Percentiles rank a stretch among this genome's conserved stretches.
Evolutionary conservation across 2,113 vertebrate genomes (phyloP).

Genomic region (Pluvialis apricaria): DNA sequence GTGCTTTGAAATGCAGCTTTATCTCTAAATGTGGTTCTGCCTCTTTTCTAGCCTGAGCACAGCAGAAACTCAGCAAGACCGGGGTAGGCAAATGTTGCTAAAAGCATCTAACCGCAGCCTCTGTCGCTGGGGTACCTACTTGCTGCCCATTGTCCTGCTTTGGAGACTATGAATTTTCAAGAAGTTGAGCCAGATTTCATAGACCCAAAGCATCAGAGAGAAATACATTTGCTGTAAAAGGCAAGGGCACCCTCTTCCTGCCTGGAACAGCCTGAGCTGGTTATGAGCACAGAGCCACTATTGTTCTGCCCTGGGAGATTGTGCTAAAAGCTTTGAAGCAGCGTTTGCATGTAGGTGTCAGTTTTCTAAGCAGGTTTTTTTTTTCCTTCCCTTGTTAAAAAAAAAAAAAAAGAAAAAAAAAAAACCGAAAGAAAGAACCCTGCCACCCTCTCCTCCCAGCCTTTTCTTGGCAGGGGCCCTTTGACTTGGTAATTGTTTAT

Average conservation of each 20-base stretch:
- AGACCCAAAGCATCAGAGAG: neutral
- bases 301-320: slow-evolving; percentile 19
- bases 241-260: slow-evolving; percentile 8
- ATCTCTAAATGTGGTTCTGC: neutral
- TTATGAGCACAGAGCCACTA: neutral
- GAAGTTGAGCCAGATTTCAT: neutral
- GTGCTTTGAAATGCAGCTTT: slow-evolving; percentile 23
- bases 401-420: neutral
- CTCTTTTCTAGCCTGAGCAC: neutral
- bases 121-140: neutral
- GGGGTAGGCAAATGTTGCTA: neutral
- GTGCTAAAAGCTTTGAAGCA: slow-evolving; percentile 29
- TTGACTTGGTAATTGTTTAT: slow-evolving; percentile 32
- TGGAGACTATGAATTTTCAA: neutral
- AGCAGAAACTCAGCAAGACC: neutral
- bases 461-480: slow-evolving; percentile 38
- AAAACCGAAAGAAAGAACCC: neutral
- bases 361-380: slow-evolving; percentile 34
- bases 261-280: neutral
- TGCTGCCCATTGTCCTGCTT: neutral
- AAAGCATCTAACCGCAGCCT: neutral
- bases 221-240: neutral
- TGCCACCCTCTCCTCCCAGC: neutral
- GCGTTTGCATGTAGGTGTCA: slow-evolving; percentile 16
- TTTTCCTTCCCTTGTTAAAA: neutral